Conservation (phyloP, 2,113 vertebrate genomes). For the Lonchura striata region DNA sequence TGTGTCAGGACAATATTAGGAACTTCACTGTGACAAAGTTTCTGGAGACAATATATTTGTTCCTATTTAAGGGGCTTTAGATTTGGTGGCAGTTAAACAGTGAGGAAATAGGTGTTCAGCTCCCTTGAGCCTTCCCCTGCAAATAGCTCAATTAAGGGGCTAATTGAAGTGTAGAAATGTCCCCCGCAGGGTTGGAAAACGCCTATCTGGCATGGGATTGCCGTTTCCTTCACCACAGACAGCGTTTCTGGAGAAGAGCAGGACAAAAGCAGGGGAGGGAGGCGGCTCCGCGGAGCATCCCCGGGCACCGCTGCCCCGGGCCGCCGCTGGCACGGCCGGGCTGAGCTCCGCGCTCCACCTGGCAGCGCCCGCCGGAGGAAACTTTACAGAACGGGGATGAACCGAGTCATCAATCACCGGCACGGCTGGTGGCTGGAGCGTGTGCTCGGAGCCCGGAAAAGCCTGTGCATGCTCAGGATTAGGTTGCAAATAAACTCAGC, state of each 20-base stretch:
- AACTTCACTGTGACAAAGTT: background rate
- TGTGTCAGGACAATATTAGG: background rate
- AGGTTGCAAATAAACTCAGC: constrained; percentile 69
- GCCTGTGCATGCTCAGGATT: constrained; percentile 65
- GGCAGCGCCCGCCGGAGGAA: background rate
- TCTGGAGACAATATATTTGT: background rate
- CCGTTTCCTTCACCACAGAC: background rate
- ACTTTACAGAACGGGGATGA: constrained; percentile 24
- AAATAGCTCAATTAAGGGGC: constrained; percentile 54
- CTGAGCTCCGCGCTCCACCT: background rate
- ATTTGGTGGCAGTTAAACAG: background rate
- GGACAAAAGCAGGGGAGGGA: background rate
- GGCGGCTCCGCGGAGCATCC: background rate
- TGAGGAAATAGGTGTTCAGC: background rate
- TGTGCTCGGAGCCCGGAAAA: constrained; percentile 38
- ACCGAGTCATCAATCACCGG: constrained; percentile 64
- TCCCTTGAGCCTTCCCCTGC: background rate
- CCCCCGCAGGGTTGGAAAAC: background rate
- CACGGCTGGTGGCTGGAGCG: background rate
- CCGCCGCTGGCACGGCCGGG: background rate
- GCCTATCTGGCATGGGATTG: background rate
- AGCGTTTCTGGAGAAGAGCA: background rate
- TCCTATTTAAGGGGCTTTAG: constrained; percentile 1
- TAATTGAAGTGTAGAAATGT: constrained; percentile 27
- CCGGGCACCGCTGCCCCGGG: background rate